Evolutionary conservation across 2,888 invertebrate genomes (phyloP).

Genomic region (Marasmarcha lunaedactyla): DNA sequence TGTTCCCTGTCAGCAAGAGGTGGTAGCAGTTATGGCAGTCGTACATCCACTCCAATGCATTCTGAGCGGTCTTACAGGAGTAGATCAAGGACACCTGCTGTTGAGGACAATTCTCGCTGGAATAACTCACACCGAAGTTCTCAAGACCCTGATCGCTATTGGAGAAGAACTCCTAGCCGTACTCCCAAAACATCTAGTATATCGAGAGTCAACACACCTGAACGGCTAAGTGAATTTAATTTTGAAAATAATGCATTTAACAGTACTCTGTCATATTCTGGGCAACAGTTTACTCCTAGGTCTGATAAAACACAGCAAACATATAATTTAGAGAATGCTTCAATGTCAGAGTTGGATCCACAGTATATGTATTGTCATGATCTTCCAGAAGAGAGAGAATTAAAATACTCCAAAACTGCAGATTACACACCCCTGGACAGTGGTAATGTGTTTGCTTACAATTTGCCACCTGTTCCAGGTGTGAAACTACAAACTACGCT

Average conservation of each 20-base stretch:
- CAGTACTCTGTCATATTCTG: constrained; percentile 27
- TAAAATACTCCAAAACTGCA: constrained; percentile 55
- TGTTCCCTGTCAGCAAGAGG: constrained; percentile 58
- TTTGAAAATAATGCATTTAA: constrained; percentile 37
- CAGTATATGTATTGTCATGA: constrained; percentile 45
- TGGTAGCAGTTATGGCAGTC: constrained; percentile 38
- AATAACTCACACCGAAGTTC: constrained; percentile 33
- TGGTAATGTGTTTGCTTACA: constrained; percentile 35
- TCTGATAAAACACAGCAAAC: constrained; percentile 42
- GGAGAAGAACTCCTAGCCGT: constrained; percentile 50
- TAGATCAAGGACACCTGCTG: constrained; percentile 45
- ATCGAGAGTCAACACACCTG: constrained; percentile 41
- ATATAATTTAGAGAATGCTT: constrained; percentile 23
- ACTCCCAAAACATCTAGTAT: constrained; percentile 34
- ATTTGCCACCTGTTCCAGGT: constrained; percentile 29
- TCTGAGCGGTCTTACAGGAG: constrained; percentile 54
- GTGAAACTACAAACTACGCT: constrained; percentile 30
- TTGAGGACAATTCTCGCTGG: constrained; percentile 45
- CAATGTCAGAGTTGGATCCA: constrained; percentile 37
- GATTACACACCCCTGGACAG: constrained; percentile 44
- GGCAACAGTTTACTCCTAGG: constrained; percentile 34
- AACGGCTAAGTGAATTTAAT: constrained; percentile 37
- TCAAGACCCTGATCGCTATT: constrained; percentile 38
- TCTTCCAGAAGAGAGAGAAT: constrained; percentile 47
- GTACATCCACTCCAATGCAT: constrained; percentile 47